A percentile compares a stretch with the other conserved stretches of the same genome.
Evolutionary conservation across 53 echinoderm and acorn worm species (phyloP).

Genomic region (Luidia sarsii): DNA sequence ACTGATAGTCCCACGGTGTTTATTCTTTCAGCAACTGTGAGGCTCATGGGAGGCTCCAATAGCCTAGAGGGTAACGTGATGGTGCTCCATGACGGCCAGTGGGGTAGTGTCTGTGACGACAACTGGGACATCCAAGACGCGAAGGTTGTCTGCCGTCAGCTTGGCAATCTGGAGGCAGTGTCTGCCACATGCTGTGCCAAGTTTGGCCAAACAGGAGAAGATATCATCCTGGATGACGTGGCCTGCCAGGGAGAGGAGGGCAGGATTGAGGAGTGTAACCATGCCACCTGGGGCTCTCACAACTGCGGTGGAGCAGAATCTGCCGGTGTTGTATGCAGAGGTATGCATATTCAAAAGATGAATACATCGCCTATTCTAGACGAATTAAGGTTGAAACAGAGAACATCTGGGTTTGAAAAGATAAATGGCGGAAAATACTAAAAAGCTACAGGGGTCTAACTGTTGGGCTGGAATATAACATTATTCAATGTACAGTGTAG

Average conservation of each 20-base stretch:
- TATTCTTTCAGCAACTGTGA: slow-evolving; percentile 58
- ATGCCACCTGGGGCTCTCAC: slow-evolving; percentile 77
- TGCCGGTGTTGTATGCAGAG: slow-evolving; percentile 74
- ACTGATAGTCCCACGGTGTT: background rate
- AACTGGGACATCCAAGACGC: slow-evolving; percentile 87
- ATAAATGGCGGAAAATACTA: too few relatives aligned
- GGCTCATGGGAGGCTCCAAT: slow-evolving; percentile 48
- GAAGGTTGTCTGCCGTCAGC: slow-evolving; percentile 82
- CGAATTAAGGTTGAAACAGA: too few relatives aligned
- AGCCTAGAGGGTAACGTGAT: slow-evolving; percentile 69
- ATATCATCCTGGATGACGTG: slow-evolving; percentile 74
- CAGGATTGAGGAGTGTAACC: slow-evolving; percentile 89
- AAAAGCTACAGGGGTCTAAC: too few relatives aligned
- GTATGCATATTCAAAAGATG: slow-evolving; percentile 51
- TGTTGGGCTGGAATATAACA: too few relatives aligned
- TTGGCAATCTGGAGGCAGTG: slow-evolving; percentile 83
- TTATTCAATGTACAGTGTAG: too few relatives aligned
- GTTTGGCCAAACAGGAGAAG: slow-evolving; percentile 20
- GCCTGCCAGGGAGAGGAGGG: slow-evolving; percentile 72
- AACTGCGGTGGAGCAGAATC: slow-evolving; percentile 79
- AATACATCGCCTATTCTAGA: background rate
- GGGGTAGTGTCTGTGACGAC: slow-evolving; percentile 84
- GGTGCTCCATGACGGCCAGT: slow-evolving; percentile 54
- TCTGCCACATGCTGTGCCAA: slow-evolving; percentile 71
- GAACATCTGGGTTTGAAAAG: too few relatives aligned